Base-by-base conservation (phyloP, 1,140 invertebrate genomes). In the Drosophila bocqueti region DNA sequence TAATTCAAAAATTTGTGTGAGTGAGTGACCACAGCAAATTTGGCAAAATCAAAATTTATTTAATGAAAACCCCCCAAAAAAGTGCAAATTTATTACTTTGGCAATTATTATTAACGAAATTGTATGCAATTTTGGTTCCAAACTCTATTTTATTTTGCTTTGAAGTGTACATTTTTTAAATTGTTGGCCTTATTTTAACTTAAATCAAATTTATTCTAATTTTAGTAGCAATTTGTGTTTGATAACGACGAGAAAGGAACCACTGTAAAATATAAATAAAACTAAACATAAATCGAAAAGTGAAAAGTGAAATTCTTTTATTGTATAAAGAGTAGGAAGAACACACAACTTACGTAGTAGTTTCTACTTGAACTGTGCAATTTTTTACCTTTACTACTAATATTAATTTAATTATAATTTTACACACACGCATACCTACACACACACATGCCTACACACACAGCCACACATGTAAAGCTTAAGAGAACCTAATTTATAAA, bases 161-260 rank as follows among this genome's bases (percentile, higher is more conserved):
- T 84, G 59, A 52, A 52, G 24, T 67, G 55, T 65, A 63, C 47
- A 61, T 66, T 78, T 78, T 69, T 79, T 61, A 58, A 74, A 83
- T 85, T 90, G 85, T 90, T 90, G 84, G 84, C 85, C 85, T 89
- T 89, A 90, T 89, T 89, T 89, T 78, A 89, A 89, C 81, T 81
- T 89, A 89, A 89, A 89, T 89, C 81, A 89, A 89, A 90, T 89
- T 90, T 89, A 84, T 89, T 74, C 55, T 89, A 89, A 90, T 89
- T 89, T 89, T 89, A 84, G 73, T 69, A 81, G 64, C 60, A 63
- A 86, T 63, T 78, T 85, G 63, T 78, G 46, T 64, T 55, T 57
- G 62, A 65, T 73, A 58, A 24, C 24, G 24, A 64, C 38, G 47
- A 64, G 49, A 50, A 60, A 52, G 49, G 54, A 74, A 55, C 38